These are phyloP conservation scores for Geodia barretti DNA, from an alignment of 37 sponge, comb jelly and placozoan species.

Conservation along the genomic window DNA sequence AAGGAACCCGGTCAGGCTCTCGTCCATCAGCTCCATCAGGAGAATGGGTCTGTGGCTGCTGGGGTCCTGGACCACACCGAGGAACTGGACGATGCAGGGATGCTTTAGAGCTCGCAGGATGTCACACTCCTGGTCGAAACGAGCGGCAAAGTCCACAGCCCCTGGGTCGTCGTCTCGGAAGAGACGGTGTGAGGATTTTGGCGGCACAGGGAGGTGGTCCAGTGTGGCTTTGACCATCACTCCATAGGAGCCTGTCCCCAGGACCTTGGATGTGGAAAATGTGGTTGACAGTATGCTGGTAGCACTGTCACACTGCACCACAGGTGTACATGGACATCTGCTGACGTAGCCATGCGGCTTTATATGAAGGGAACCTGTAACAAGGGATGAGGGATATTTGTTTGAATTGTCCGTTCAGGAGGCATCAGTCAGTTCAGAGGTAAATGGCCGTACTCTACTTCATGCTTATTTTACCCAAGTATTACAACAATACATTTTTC, in stretches of 20 bases:
- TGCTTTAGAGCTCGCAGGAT: constrained; percentile 39
- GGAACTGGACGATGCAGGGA: constrained; percentile 48
- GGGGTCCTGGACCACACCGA: constrained; percentile 32
- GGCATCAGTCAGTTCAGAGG: too few species aligned
- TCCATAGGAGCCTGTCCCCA: constrained; percentile 58
- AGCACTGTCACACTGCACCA: too few species aligned
- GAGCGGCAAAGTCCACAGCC: constrained; percentile 33
- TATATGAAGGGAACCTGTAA: too few species aligned
- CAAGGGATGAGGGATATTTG: too few species aligned
- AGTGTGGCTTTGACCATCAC: constrained; percentile 33
- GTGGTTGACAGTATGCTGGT: too few species aligned
- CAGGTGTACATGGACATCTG: too few species aligned
- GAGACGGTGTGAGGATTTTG: constrained; percentile 43
- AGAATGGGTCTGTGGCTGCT: constrained; percentile 31
- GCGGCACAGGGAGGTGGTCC: constrained; percentile 39
- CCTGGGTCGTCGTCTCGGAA: constrained; percentile 57
- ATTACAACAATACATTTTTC: too few species aligned
- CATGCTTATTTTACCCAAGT: too few species aligned
- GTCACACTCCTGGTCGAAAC: constrained; percentile 56
- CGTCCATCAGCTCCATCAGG: constrained; percentile 60
- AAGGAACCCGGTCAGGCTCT: constrained; percentile 37
- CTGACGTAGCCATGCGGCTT: too few species aligned
- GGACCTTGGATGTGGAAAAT: too few species aligned
- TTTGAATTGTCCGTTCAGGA: too few species aligned
- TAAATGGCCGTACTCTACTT: too few species aligned